phyloP scores from a whole-genome alignment of 2,888 invertebrate species.

The Atrina japonica region DNA sequence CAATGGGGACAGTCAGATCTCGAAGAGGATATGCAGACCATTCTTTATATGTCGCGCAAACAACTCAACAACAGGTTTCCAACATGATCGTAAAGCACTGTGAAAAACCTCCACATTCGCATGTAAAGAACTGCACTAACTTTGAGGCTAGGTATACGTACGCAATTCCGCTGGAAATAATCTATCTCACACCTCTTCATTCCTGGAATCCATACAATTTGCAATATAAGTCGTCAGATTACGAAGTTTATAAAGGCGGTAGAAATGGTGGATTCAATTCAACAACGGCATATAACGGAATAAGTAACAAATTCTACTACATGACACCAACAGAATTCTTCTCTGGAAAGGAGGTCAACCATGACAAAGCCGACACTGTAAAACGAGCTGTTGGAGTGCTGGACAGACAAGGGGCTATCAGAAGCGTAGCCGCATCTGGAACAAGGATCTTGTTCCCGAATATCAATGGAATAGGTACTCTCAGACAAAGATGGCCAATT shows the following conservation, averaged over 20 bases:
- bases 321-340: constrained; percentile 58
- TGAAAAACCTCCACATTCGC: constrained; percentile 24
- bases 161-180: constrained; percentile 73
- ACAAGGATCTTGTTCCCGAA: constrained; percentile 56
- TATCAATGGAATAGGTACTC: constrained; percentile 64
- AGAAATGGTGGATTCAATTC: constrained; percentile 30
- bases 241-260: constrained; percentile 4
- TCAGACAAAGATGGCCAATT: constrained; percentile 70
- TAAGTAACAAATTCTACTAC: constrained; percentile 48
- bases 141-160: constrained; percentile 58
- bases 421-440: constrained; percentile 57
- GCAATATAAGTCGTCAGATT: background rate
- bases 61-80: constrained; percentile 59
- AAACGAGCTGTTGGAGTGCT: constrained; percentile 60
- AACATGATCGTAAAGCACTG: constrained; percentile 51
- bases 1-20: constrained; percentile 45
- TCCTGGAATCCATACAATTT: constrained; percentile 72
- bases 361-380: constrained; percentile 35
- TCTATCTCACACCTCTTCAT: constrained; percentile 71
- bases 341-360: constrained; percentile 35
- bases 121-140: constrained; percentile 44
- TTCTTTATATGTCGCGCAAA: constrained; percentile 63
- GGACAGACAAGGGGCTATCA: constrained; percentile 54
- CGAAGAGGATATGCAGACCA: constrained; percentile 54
- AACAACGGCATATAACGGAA: constrained; percentile 56